Percentiles rank a stretch among this genome's conserved stretches.
These are phyloP conservation scores for Sarotherodon lohbergeri DNA, from an alignment of 2,113 vertebrate species.

Conservation along the genomic window DNA sequence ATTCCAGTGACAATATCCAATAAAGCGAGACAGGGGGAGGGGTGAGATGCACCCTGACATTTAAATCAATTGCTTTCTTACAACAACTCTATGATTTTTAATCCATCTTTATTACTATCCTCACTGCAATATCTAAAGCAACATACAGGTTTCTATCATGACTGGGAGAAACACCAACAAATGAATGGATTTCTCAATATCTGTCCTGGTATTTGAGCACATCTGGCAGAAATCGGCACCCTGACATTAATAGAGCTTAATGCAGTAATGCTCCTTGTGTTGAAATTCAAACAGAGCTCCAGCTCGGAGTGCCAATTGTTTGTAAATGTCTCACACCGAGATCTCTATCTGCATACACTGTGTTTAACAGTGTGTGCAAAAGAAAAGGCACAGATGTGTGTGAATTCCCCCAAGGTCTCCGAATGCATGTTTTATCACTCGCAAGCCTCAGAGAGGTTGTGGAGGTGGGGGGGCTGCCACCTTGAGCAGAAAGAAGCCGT, in stretches of 20 bases:
- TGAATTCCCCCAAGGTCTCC: constrained; percentile 70
- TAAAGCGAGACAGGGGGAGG: constrained; percentile 57
- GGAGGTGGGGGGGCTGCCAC: not conserved
- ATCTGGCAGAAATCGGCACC: constrained; percentile 11
- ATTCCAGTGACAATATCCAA: constrained; percentile 61
- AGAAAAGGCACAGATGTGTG: constrained; percentile 65
- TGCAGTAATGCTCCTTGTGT: constrained; percentile 21
- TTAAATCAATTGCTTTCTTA: constrained; percentile 68
- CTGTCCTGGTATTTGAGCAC: constrained; percentile 5
- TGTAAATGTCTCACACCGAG: constrained; percentile 45
- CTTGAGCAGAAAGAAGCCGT: not conserved
- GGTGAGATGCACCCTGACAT: constrained; percentile 58
- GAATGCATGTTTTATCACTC: constrained; percentile 62
- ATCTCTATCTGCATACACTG: constrained; percentile 44
- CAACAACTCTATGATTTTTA: constrained; percentile 55
- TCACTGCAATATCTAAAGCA: not conserved
- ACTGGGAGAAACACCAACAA: not conserved
- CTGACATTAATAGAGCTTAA: constrained; percentile 37
- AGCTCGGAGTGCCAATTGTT: constrained; percentile 41
- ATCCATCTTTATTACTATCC: constrained; percentile 58
- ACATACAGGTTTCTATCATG: not conserved
- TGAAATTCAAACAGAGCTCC: constrained; percentile 21
- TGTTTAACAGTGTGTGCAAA: constrained; percentile 54
- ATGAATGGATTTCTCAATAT: not conserved
- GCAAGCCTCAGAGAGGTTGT: constrained; percentile 26